These are phyloP conservation scores for Chrysolina oricalcia DNA, from an alignment of 2,888 invertebrate genomes.

Conservation along the genomic window DNA sequence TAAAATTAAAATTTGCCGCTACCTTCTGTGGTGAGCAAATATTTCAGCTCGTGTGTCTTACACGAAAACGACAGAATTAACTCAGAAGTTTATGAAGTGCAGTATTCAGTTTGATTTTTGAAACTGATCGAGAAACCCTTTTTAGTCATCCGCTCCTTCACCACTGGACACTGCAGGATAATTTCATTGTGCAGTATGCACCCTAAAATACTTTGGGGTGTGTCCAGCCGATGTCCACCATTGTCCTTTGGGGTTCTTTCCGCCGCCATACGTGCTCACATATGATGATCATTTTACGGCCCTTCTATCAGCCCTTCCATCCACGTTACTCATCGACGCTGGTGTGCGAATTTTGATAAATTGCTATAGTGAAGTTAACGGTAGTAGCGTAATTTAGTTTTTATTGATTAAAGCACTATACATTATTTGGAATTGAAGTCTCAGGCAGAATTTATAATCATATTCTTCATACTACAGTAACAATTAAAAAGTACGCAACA, in stretches of 20 bases:
- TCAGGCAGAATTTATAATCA: too few species aligned
- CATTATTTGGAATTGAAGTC: too few species aligned
- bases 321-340: conserved; percentile 49
- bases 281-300: conserved; percentile 41
- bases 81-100: too few species aligned
- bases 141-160: not conserved
- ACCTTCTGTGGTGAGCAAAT: too few species aligned
- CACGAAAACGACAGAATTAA: too few species aligned
- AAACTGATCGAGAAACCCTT: not conserved
- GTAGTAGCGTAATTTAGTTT: too few species aligned
- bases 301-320: conserved; percentile 44
- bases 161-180: conserved; percentile 41
- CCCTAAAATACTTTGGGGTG: conserved; percentile 61
- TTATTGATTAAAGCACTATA: too few species aligned
- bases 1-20: too few species aligned
- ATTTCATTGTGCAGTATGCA: conserved; percentile 60
- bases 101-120: not conserved
- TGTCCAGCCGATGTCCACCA: conserved; percentile 65
- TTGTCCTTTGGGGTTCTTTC: conserved; percentile 59
- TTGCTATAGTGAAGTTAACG: not conserved
- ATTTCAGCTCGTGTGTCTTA: too few species aligned
- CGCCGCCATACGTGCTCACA: conserved; percentile 48
- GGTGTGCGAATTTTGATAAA: conserved; percentile 49
- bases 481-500: too few species aligned
- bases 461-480: too few species aligned